phyloP scores from a whole-genome alignment of 2,888 invertebrate genomes.

The Euproctis similis region DNA sequence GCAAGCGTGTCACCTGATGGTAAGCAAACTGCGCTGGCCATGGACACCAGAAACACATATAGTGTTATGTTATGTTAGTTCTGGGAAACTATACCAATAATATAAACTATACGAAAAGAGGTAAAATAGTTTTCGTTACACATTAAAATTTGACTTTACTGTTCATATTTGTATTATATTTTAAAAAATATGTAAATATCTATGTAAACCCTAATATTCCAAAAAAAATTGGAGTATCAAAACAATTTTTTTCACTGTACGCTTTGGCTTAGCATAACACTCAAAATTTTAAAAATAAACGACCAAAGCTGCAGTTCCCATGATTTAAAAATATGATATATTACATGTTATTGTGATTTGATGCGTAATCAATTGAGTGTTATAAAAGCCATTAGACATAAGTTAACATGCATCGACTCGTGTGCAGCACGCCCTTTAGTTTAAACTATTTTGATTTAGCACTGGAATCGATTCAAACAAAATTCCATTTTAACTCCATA shows the following conservation, averaged over 20 bases:
- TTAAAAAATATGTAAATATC: no score
- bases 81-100: no score
- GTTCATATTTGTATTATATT: no score
- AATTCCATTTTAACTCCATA: slow-evolving; percentile 13
- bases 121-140: no score
- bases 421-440: slow-evolving; percentile 57
- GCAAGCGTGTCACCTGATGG: no score
- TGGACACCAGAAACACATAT: no score
- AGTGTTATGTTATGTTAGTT: no score
- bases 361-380: slow-evolving; percentile 69
- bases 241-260: not conserved
- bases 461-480: slow-evolving; percentile 1
- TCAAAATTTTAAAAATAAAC: slow-evolving; percentile 26
- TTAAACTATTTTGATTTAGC: slow-evolving; percentile 56
- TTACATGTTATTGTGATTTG: slow-evolving; percentile 42
- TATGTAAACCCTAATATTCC: no score
- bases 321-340: slow-evolving; percentile 44
- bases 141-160: no score
- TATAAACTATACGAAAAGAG: no score
- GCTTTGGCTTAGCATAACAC: slow-evolving; percentile 7
- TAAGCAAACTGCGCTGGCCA: no score
- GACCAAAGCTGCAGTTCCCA: slow-evolving; percentile 43
- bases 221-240: not conserved
- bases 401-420: slow-evolving; percentile 44
- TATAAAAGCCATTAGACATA: slow-evolving; percentile 67